Conservation (phyloP, 1,140 invertebrate genomes). For the Eufriesea mexicana region DNA sequence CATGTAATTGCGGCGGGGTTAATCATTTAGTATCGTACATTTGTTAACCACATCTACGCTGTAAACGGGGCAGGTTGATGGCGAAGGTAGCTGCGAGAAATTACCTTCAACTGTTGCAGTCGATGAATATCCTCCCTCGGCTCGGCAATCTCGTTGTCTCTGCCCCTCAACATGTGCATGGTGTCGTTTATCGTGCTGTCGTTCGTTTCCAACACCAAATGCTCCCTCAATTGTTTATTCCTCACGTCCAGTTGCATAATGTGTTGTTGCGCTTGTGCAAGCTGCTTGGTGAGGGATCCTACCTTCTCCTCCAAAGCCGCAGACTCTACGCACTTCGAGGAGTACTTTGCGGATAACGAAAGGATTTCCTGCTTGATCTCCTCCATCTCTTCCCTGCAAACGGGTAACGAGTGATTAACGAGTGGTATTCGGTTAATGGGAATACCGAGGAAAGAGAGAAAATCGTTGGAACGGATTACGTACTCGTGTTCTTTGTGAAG, state of each 20-base stretch:
- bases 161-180: constrained; percentile 75
- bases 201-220: constrained; percentile 86
- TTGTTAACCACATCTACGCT: constrained; percentile 74
- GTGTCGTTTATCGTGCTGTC: constrained; percentile 73
- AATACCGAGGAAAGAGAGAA: neutral
- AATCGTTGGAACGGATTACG: constrained; percentile 60
- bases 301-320: constrained; percentile 93
- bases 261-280: constrained; percentile 90
- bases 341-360: constrained; percentile 94
- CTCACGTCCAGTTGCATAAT: constrained; percentile 90
- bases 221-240: constrained; percentile 89
- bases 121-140: constrained; percentile 80
- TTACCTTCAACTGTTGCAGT: constrained; percentile 80
- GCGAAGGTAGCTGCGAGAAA: neutral
- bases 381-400: constrained; percentile 89
- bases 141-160: constrained; percentile 79
- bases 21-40: constrained; percentile 72
- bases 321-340: constrained; percentile 94
- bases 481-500: constrained; percentile 85
- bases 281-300: constrained; percentile 88
- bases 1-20: constrained; percentile 73
- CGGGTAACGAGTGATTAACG: too few relatives aligned
- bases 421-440: too few relatives aligned
- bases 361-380: constrained; percentile 93
- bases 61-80: constrained; percentile 13